Base-by-base conservation (phyloP, 2,888 invertebrate genomes). In the Aradus depressus region DNA sequence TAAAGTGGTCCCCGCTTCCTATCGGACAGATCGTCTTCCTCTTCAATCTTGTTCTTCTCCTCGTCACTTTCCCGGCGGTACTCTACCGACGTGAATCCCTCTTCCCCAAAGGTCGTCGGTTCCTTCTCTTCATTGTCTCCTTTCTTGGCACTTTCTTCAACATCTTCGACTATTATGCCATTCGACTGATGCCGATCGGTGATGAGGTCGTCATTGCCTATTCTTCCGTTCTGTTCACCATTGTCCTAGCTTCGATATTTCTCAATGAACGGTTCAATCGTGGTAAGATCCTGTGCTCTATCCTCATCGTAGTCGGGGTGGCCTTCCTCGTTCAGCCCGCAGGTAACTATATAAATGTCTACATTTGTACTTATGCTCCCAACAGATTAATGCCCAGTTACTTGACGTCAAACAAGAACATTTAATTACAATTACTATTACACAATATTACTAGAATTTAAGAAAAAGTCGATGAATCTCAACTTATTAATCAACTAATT, bases 191-290 rank as follows among this genome's bases (percentile, higher is more conserved):
- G 52, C 52, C 52, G 1, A 43, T 52, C 16, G 48, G 38, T 3
- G 49, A 52, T 37, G 43, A 49, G 18, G 52, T 43, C 1, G 32
- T 52, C 21, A 22, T 49, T 23, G 28, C 48, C 5, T 52, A 52
- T 21, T 37, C 49, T 3, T 52, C 52, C n/a, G 42, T 52, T 4
- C 34, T 34, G 4, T 52, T 52, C 49, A 52, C 52, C 23, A 42
- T 52, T 3, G 6, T 52, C 26, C 28, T 52, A 19, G 52, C 52
- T 8, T 25, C 38, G 23, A 23, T 52, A 10, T 48, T 52, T 32
- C 43, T 52, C 35, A 35, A 31, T 14, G 52, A 52, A 21, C 22
- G 31, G 14, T 52, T 47, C 34, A 32, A 21, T 1, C n/a, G 14
- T 8, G 22, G 6, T 19, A 43, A 48, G 25, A 14, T 52, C 16